Percentiles rank a stretch among this genome's conserved stretches.
Conservation (phyloP, 2,797 vertebrate genomes). For the Molossus alvarezi region DNA sequence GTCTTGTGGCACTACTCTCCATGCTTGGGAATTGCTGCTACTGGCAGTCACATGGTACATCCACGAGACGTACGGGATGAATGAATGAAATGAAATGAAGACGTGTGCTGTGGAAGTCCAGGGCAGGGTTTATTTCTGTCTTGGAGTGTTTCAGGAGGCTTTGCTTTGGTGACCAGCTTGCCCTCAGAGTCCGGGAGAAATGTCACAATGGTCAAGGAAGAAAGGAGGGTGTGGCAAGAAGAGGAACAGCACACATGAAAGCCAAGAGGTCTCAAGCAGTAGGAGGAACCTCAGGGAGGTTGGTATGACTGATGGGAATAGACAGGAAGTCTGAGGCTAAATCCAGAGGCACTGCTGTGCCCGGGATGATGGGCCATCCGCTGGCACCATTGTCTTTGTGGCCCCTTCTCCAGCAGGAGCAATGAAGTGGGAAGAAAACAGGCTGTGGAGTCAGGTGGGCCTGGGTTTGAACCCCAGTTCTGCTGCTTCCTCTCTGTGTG, state of each 20-base stretch:
- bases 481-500: background rate
- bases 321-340: background rate
- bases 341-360: background rate
- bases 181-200: background rate
- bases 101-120: background rate
- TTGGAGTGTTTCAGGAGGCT: background rate
- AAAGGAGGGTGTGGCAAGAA: background rate
- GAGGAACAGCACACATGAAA: background rate
- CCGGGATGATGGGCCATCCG: rapidly evolving
- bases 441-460: background rate
- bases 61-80: background rate
- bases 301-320: background rate
- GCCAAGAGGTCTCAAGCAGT: background rate
- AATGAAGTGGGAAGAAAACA: background rate
- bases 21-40: background rate
- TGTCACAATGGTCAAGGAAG: background rate
- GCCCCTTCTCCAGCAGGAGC: background rate
- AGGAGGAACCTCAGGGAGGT: background rate
- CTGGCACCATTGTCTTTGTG: background rate
- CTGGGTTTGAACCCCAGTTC: background rate
- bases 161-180: background rate
- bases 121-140: background rate
- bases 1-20: background rate
- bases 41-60: background rate
- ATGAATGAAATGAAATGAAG: background rate